Percentiles rank a stretch among this genome's conserved stretches.
Evolutionary conservation across 2,113 vertebrate genomes (phyloP).

Genomic region (Trinectes maculatus): DNA sequence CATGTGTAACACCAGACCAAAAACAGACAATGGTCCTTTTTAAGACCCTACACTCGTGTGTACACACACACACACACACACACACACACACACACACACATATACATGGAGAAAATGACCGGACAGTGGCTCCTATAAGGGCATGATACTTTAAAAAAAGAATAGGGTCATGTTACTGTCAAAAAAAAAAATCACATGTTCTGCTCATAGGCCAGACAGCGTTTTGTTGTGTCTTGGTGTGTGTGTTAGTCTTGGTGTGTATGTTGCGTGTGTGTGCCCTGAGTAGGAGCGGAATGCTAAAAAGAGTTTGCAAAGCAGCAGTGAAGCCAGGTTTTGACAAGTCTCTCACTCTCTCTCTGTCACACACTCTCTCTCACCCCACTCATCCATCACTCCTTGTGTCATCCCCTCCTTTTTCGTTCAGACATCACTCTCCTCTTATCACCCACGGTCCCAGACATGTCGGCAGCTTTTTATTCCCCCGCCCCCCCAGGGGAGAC

Average conservation of each 20-base stretch:
- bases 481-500: conserved; percentile 5
- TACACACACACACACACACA: too few relatives aligned
- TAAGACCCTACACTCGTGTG: background rate
- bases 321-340: conserved; percentile 57
- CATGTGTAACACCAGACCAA: conserved; percentile 7
- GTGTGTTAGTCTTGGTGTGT: too few relatives aligned
- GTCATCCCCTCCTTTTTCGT: conserved; percentile 38
- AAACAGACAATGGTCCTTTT: conserved; percentile 30
- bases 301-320: conserved; percentile 27
- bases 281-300: conserved; percentile 25
- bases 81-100: background rate
- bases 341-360: conserved; percentile 18
- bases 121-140: too few relatives aligned
- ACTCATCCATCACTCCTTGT: conserved; percentile 20
- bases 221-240: too few relatives aligned
- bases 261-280: too few relatives aligned
- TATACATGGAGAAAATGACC: too few relatives aligned
- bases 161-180: too few relatives aligned
- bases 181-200: too few relatives aligned
- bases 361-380: conserved; percentile 20
- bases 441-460: conserved; percentile 47
- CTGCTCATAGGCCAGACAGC: too few relatives aligned
- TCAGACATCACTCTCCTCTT: conserved; percentile 35
- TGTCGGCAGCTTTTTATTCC: conserved; percentile 49
- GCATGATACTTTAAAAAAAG: too few relatives aligned